Evolutionary conservation across 2,797 vertebrate species (phyloP), one percentile per base, ranked within the genome.

Genomic region (Odontamblyopus lacepedii): DNA sequence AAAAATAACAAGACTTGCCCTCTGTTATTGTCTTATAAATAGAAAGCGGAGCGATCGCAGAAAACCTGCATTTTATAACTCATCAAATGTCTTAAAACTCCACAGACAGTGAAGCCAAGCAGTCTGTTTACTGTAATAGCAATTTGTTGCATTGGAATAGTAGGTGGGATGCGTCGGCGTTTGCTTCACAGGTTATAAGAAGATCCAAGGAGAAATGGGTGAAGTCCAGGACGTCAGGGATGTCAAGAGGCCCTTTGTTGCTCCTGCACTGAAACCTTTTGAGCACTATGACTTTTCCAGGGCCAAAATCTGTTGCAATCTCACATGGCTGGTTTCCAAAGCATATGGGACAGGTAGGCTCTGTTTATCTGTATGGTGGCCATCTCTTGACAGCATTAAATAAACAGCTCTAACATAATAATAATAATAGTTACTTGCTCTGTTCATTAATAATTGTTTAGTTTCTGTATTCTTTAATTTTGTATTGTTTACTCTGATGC

Each of bases 271-370:
- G 86, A 98, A 96, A 86, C 93, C 97, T 41, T 97, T 97, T 77
- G 98, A 99, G 81, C 96, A 98, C 86, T 99, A 98, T 85, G 98
- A 99, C 82, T 98, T 99, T 74, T 90, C 95, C 83, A 91, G 96
- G 87, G 97, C 97, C 71, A 99, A 99, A 89, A 95, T 97, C 89
- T 95, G 95, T 88, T 97, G 96, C 90, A 98, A 95, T 88, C 94
- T 99, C 84, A 95, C 95, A 84, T 99, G 98, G 98, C 93, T 99
- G 76, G 95, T 98, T 88, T 92, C 96, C 91, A 98, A 98, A 92
- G 97, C 97, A 70, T 98, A 96, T 76, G 97, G 97, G 85, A 95
- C 97, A 95, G 98, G 98, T 99, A 96, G 89, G 96, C 84, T 99
- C 78, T 90, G 82, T 76, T 63, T 23, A 73, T 70, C 64, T 78